Evolutionary conservation across 1,140 invertebrate species (phyloP), one percentile per base, ranked within the genome.

Genomic region (Drosophila sulfurigaster): DNA sequence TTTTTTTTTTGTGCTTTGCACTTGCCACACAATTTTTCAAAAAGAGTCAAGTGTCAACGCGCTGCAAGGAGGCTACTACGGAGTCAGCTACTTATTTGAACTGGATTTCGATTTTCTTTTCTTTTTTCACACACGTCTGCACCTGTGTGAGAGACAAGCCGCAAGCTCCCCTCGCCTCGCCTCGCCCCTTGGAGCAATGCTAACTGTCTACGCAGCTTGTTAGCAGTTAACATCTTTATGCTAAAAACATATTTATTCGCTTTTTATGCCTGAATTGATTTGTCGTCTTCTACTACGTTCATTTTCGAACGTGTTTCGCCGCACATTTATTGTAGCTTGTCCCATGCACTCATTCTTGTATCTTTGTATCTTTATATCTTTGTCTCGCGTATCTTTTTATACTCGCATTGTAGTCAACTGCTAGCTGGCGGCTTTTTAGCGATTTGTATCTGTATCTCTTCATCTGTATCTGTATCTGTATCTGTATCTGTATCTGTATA

Each of bases 251-350:
- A 89, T 89, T 89, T 89, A 89, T 89, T 89, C 85, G 78, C 85
- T 89, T 89, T 90, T 89, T 89, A 89, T 89, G 85, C 85, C 85
- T 90, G 85, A 89, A 89, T 89, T 89, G 85, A 89, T 89, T 89
- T 89, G 85, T 89, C 85, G 86, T 85, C 54, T 8, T 25, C 49
- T 0, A 41, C 83, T 25, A 25, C 20, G 20, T 82, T 75, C 85
- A 74, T 81, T 80, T 83, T 79, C 35, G 69, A 83, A 75, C 73
- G 62, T 76, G 78, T 88, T 82, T 82, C 77, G 59, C 71, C 58
- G 56, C 80, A 75, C 82, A 82, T 85, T 85, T 81, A 85, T 85
- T 81, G 82, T 76, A 38, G 32, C 46, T 67, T 46, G 41, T 52
- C 49, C 35, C 48, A 45, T 65, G 51, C 38, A 57, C 38, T 56